Evolutionary conservation across 2,113 vertebrate genomes (phyloP).

Genomic region (Psephotus haematonotus): DNA sequence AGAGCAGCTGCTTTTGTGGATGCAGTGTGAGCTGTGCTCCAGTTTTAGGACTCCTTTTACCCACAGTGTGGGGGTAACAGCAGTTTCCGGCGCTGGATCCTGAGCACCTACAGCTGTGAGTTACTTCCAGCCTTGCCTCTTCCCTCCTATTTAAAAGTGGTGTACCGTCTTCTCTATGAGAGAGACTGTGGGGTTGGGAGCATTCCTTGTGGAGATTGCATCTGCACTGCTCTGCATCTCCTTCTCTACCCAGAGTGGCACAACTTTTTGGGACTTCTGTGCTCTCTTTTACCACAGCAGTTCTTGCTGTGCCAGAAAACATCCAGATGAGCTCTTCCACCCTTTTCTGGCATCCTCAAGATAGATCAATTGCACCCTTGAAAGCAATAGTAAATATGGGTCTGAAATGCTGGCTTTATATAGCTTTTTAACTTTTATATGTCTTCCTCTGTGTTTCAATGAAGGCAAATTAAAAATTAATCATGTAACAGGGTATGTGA

Average conservation of each 20-base stretch:
- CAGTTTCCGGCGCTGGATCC: background rate
- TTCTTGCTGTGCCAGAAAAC: background rate
- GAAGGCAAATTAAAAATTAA: constrained; percentile 1
- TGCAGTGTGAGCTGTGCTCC: background rate
- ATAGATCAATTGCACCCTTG: background rate
- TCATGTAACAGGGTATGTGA: background rate
- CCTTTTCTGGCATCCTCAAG: background rate
- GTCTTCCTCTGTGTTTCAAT: background rate
- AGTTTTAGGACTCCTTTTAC: background rate
- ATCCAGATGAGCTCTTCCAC: background rate
- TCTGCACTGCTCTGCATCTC: background rate
- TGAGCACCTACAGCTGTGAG: background rate
- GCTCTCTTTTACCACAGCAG: background rate
- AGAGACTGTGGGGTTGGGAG: background rate
- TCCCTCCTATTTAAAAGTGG: background rate
- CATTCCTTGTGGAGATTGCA: background rate
- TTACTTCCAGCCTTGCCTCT: background rate
- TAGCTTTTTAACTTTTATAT: background rate
- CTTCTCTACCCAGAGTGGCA: background rate
- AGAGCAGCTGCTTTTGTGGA: background rate
- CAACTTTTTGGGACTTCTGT: background rate
- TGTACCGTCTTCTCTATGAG: fast-evolving
- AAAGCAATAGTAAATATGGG: background rate
- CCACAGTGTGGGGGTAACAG: fast-evolving
- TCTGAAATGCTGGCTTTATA: background rate